Evolutionary conservation across 2,113 vertebrate genomes (phyloP), one percentile per base, ranked within the genome.

Genomic region (Pollachius pollachius): DNA sequence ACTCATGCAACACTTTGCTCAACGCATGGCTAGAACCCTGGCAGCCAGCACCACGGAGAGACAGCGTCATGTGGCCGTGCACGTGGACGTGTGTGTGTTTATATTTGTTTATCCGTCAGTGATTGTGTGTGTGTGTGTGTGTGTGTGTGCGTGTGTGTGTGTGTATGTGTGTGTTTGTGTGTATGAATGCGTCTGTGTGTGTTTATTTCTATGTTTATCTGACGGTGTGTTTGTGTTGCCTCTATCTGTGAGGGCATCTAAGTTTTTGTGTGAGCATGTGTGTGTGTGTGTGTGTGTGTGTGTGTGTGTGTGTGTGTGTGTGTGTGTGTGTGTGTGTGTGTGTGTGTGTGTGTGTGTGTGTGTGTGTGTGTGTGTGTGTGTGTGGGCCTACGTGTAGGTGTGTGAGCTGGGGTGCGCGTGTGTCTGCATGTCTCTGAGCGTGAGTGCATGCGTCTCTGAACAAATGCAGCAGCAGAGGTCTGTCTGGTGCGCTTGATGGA

Each of bases 1-100:
- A 72, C 68, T 23, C 23, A 23, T 1, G 72, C 77, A 72, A 78
- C 79, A 72, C 74, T 79, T 78, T 78, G 66, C 62, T 68, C 23
- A 69, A 73, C 18, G 74, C 67, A 66, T 65, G 59, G 66, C 79
- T 75, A 67, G 68, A 82, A 19, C n/a, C 64, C 25, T 68, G 62
- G 72, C 62, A 58, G 64, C 48, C 25, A 7, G 70, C 25, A 68
- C 72, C 64, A 65, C 70, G 59, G 73, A 76, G 69, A 69, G 68
- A 64, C 77, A 68, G 70, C 72, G 18, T 48, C 41, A 48, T 48
- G 11, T 48, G 67, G 15, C 41, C 77, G 65, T 64, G 54, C 64
- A 62, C 52, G 65, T 21, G 66, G 13, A 8, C 58, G 52, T 56
- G 65, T 67, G 61, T n/a, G 63, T 65, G 58, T 52, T 68, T 65